These are phyloP conservation scores for Torymus aiolomorphi DNA, from an alignment of 2,888 invertebrate genomes.

Conservation along the genomic window DNA sequence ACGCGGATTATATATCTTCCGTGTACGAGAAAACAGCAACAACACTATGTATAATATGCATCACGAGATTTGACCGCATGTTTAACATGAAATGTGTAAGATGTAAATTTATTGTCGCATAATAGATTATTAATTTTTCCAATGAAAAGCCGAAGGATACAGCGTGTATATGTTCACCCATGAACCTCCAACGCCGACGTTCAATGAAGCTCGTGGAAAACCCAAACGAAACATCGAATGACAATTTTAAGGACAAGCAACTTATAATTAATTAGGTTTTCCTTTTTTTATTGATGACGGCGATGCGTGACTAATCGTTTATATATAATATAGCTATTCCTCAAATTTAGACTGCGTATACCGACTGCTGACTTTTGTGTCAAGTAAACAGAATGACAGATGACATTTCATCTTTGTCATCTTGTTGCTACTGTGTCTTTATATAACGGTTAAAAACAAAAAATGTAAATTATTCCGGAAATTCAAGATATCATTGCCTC, in stretches of 20 bases:
- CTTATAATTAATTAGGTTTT: constrained; percentile 41
- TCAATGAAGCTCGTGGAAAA: constrained; percentile 42
- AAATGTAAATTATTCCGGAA: constrained; percentile 45
- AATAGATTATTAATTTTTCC: constrained; percentile 51
- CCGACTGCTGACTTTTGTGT: constrained; percentile 45
- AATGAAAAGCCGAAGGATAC: constrained; percentile 35
- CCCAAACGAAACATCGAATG: constrained; percentile 53
- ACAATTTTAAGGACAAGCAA: constrained; percentile 45
- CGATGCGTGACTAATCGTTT: constrained; percentile 21
- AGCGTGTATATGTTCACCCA: constrained; percentile 35
- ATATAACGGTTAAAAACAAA: constrained; percentile 31
- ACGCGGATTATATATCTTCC: constrained; percentile 26
- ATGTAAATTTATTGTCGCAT: constrained; percentile 56
- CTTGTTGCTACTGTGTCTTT: constrained; percentile 35
- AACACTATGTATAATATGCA: constrained; percentile 48
- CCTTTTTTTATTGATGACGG: constrained; percentile 41
- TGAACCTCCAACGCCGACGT: constrained; percentile 34
- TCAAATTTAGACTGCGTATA: constrained; percentile 51
- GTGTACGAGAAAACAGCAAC: constrained; percentile 7
- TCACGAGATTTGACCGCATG: constrained; percentile 34
- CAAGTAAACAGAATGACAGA: constrained; percentile 30
- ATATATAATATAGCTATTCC: constrained; percentile 39
- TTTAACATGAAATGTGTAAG: constrained; percentile 49
- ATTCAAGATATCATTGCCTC: constrained; percentile 28
- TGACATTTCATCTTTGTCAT: constrained; percentile 11